A percentile compares a stretch with the other conserved stretches of the same genome.
Conservation (phyloP, 2,888 invertebrate species). For the Eilema depressum region DNA sequence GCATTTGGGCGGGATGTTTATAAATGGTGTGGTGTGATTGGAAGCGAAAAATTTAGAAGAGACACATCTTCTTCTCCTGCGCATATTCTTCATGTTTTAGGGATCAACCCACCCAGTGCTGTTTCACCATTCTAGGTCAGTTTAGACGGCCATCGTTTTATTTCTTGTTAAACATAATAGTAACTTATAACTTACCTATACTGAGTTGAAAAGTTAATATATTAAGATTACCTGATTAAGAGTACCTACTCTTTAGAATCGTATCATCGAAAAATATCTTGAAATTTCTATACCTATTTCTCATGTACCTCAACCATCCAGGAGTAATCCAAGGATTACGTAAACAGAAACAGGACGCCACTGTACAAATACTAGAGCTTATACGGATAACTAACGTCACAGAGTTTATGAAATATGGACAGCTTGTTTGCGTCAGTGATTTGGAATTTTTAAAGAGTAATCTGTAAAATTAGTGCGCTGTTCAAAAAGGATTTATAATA, state of each 20-base stretch:
- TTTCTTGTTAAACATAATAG: no score
- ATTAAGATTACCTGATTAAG: no score
- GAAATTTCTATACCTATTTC: neutral
- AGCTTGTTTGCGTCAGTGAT: neutral
- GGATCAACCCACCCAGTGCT: no score
- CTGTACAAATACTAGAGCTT: conserved; percentile 1
- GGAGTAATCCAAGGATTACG: neutral
- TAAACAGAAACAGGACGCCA: neutral
- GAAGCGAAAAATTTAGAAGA: conserved; percentile 34
- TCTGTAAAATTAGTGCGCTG: neutral
- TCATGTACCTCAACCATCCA: neutral
- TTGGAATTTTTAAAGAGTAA: neutral
- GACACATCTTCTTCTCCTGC: neutral
- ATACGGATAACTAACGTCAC: neutral
- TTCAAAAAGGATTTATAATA: neutral
- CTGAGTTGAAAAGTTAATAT: no score
- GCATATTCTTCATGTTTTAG: neutral
- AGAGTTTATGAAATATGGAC: conserved; percentile 1
- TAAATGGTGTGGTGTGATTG: conserved; percentile 38
- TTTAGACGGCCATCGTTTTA: no score
- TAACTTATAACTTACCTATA: no score
- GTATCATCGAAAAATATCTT: neutral
- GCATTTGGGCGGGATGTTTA: conserved; percentile 58
- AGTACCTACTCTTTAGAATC: neutral
- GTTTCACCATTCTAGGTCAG: no score